Percentiles rank a stretch among this genome's conserved stretches.
Conservation (phyloP, 2,888 invertebrate species). For the Eilema sororculum region DNA sequence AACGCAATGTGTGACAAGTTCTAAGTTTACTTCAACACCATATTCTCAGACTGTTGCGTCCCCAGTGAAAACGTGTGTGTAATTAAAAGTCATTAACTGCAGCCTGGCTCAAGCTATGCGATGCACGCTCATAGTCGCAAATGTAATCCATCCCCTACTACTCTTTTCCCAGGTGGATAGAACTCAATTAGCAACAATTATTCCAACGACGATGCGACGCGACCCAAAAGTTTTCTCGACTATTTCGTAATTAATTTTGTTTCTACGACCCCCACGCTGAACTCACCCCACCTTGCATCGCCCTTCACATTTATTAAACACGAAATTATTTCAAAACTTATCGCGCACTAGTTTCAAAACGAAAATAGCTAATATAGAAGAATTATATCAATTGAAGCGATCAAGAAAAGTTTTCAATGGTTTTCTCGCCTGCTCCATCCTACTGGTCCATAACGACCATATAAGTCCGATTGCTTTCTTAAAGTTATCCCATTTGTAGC, state of each 20-base stretch:
- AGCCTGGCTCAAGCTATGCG: slow-evolving; percentile 23
- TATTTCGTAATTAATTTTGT: slow-evolving; percentile 84
- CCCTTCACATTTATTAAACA: slow-evolving; percentile 58
- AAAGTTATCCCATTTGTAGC: slow-evolving; percentile 85
- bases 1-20: not conserved
- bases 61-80: slow-evolving; percentile 43
- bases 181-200: slow-evolving; percentile 84
- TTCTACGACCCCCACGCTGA: slow-evolving; percentile 65
- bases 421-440: slow-evolving; percentile 77
- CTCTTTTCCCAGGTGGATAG: slow-evolving; percentile 70
- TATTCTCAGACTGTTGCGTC: slow-evolving; percentile 8
- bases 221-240: slow-evolving; percentile 78
- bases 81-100: slow-evolving; percentile 66
- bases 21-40: slow-evolving; percentile 9
- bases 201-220: slow-evolving; percentile 72
- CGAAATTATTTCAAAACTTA: slow-evolving; percentile 62
- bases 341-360: slow-evolving; percentile 49
- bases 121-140: slow-evolving; percentile 48
- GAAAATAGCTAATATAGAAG: slow-evolving; percentile 62
- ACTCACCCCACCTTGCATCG: slow-evolving; percentile 57
- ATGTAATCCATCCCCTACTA: slow-evolving; percentile 60
- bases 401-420: slow-evolving; percentile 79
- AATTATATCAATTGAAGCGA: slow-evolving; percentile 77
- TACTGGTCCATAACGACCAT: slow-evolving; percentile 84
- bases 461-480: slow-evolving; percentile 86